Evolutionary conservation across 1,140 invertebrate genomes (phyloP).

Genomic region (Bombus confusus): DNA sequence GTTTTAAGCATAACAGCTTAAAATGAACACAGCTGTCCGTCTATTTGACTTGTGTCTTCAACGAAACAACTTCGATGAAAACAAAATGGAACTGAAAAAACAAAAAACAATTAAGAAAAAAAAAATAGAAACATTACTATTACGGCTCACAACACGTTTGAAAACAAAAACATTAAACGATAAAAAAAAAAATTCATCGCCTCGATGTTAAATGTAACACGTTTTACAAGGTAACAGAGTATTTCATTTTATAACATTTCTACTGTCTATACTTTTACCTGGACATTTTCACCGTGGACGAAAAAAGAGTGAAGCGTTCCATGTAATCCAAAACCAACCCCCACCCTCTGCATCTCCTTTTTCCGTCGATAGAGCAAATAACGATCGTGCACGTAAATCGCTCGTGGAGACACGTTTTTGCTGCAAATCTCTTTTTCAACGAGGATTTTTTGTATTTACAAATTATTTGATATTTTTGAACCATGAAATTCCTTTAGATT

Average conservation of each 20-base stretch:
- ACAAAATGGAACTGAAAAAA: constrained; percentile 31
- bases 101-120: constrained; percentile 31
- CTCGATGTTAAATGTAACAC: constrained; percentile 73
- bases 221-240: constrained; percentile 73
- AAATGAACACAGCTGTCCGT: constrained; percentile 30
- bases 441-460: neutral
- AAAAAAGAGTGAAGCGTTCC: constrained; percentile 13
- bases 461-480: neutral
- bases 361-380: constrained; percentile 20
- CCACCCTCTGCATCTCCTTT: constrained; percentile 1
- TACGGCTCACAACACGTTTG: constrained; percentile 61
- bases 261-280: constrained; percentile 67
- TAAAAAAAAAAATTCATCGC: constrained; percentile 63
- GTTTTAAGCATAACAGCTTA: constrained; percentile 46
- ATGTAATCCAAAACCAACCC: constrained; percentile 30
- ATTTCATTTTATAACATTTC: constrained; percentile 73
- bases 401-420: neutral
- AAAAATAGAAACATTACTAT: constrained; percentile 57
- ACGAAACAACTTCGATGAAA: constrained; percentile 24
- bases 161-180: constrained; percentile 51
- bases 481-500: neutral
- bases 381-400: neutral
- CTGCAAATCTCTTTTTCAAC: neutral
- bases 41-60: constrained; percentile 55
- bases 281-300: constrained; percentile 48